phyloP scores from a whole-genome alignment of 2,797 vertebrate genomes.

The Neomorphus geoffroyi region DNA sequence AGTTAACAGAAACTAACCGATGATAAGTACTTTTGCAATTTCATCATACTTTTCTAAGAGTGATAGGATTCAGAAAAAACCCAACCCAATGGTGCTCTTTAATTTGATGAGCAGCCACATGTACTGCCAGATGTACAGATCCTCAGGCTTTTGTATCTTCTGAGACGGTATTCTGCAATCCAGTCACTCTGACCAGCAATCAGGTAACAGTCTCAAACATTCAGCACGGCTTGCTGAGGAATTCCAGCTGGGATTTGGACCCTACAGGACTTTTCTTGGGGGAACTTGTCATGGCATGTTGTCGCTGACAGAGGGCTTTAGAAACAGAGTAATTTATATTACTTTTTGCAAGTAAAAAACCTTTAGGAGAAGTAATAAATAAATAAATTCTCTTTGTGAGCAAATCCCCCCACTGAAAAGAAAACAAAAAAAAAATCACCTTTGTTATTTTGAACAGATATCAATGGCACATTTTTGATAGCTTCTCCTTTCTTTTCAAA shows the following conservation, averaged over 20 bases:
- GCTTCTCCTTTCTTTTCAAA: not conserved
- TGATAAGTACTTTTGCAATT: not conserved
- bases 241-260: constrained; percentile 53
- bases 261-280: constrained; percentile 28
- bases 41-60: not conserved
- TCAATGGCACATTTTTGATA: not conserved
- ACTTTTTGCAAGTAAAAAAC: constrained; percentile 2
- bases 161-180: not conserved
- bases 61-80: not conserved
- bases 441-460: not conserved
- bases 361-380: constrained; percentile 10
- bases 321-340: constrained; percentile 12
- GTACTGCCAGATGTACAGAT: constrained; percentile 41
- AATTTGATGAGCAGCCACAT: constrained; percentile 32
- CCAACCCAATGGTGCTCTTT: not conserved
- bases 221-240: constrained; percentile 27
- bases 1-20: not conserved
- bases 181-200: not conserved
- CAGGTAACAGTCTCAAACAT: not conserved
- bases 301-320: not conserved
- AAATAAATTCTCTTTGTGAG: not conserved
- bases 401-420: not conserved
- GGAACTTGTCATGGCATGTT: constrained; percentile 17
- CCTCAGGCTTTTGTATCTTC: constrained; percentile 45
- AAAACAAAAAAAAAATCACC: not conserved